Conservation (phyloP, 2,113 vertebrate genomes). For the Ciconia stormi region DNA sequence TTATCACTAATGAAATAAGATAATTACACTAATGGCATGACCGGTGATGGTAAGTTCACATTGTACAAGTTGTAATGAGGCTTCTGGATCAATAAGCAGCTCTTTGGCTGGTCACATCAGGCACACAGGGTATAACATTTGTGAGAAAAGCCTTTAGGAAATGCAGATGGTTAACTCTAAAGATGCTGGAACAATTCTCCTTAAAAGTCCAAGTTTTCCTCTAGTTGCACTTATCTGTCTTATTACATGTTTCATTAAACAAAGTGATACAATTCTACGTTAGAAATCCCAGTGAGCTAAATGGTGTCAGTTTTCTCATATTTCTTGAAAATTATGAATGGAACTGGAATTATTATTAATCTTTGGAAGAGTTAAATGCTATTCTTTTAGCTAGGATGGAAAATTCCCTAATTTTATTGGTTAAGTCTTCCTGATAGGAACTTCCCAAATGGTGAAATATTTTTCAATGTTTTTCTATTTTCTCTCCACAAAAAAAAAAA, state of each 20-base stretch:
- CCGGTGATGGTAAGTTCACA: slow-evolving; percentile 59
- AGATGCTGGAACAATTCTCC: neutral
- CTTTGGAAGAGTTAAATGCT: neutral
- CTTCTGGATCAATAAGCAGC: slow-evolving; percentile 62
- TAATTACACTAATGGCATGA: slow-evolving; percentile 73
- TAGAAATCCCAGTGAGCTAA: neutral
- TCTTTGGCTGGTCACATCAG: slow-evolving; percentile 53
- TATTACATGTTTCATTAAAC: neutral
- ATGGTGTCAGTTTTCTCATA: neutral
- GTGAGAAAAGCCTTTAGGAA: slow-evolving; percentile 18
- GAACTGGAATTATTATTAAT: neutral
- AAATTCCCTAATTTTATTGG: neutral
- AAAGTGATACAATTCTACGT: neutral
- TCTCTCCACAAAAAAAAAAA: neutral
- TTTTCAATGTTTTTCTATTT: neutral
- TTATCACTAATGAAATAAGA: slow-evolving; percentile 70
- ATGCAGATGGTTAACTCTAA: slow-evolving; percentile 29
- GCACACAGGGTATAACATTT: neutral
- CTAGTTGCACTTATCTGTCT: neutral
- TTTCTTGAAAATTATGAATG: neutral
- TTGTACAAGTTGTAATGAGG: slow-evolving; percentile 68
- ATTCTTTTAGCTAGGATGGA: neutral
- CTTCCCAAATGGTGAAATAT: neutral
- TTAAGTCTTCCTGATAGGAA: neutral
- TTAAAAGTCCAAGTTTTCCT: neutral